Conservation (phyloP, 1,140 invertebrate species). For the Drosophila melanogaster region Release_6_plus_ISO1_MT NT_037436.4:1496501-1497000, state of each 20-base stretch:
- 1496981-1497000: slow-evolving; percentile 9
- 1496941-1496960: background rate
- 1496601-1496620: slow-evolving; percentile 42
- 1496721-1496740: background rate
- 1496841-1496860: slow-evolving; percentile 22
- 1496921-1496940: slow-evolving; percentile 21
- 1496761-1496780: too few species aligned
- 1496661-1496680: background rate
- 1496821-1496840: background rate
- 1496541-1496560: slow-evolving; percentile 11
- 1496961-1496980: slow-evolving; percentile 6
- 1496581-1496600: slow-evolving; percentile 75
- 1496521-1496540: slow-evolving; percentile 34
- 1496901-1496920: slow-evolving; percentile 45
- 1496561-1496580: slow-evolving; percentile 44
- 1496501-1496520: slow-evolving; percentile 45
- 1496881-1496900: slow-evolving; percentile 63
- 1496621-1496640: background rate
- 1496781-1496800: too few species aligned
- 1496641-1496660: background rate
- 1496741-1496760: too few species aligned
- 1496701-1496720: background rate
- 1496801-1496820: too few species aligned
- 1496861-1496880: slow-evolving; percentile 62
- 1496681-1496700: background rate